Base-by-base conservation (phyloP, 2,888 invertebrate species). In the Callinectes sapidus region DNA sequence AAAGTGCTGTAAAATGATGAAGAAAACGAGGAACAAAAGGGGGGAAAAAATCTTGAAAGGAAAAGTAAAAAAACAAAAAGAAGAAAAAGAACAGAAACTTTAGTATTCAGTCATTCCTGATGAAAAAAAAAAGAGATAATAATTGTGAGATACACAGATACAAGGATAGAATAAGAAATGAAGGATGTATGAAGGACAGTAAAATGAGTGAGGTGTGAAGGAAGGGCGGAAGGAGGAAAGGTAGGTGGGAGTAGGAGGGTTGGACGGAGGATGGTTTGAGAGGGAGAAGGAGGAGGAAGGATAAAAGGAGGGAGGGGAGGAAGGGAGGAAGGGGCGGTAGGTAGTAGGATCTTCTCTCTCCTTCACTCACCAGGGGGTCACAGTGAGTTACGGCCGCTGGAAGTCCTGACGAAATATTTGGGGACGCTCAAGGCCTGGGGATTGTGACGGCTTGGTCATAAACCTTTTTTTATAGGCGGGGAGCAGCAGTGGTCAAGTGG, bases 381-480 rank as follows among this genome's bases (percentile, higher is more conserved):
- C 87, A 87, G 87, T 87, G 87, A 87, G 48, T 87, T 87, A 87
- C 87, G 48, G 48, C 87, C 87, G 23, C 87, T 28, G 16, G 48
- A 42, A 87, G 48, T 87, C 87, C 87, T 87, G 87, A 87, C 87
- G 87, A 87, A 87, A 87, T 48, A 87, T 87, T 87, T 87, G 87
- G 87, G 48, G 87, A 87, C 87, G 87, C n/a, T 39, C 86, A 86
- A 48, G 87, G 48, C 87, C 87, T 48, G 48, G 48, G 18, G 42
- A 48, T 48, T 87, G 87, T 87, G 28, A 87, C 39, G 87, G 87
- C 48, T 87, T 23, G 87, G 87, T 48, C 48, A 87, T 87, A 87
- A 87, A 87, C 54, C 54, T 87, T 87, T 87, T 87, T 87, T 87
- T 71, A 71, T 71, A 71, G 71, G 71, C 23, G 71, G 71, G 28